Conservation (phyloP, 2,888 invertebrate genomes). For the Terebella lapidaria region DNA sequence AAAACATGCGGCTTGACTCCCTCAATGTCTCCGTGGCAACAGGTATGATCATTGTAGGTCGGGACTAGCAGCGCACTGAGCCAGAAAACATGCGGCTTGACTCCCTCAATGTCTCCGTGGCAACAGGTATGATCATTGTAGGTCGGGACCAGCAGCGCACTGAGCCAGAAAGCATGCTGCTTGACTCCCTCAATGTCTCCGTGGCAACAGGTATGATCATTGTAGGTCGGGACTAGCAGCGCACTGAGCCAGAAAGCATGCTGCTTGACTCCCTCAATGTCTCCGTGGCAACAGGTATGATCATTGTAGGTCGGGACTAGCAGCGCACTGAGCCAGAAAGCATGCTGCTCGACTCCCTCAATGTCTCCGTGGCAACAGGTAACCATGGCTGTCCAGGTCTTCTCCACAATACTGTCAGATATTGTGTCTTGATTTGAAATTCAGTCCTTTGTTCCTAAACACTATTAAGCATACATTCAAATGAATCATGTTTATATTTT, state of each 20-base stretch:
- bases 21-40: no score
- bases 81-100: background rate
- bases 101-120: no score
- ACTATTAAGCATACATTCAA: background rate
- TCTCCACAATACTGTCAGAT: no score
- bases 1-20: background rate
- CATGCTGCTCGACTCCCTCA: background rate
- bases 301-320: background rate
- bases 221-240: background rate
- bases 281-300: no score
- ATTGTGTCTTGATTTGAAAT: no score
- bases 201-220: no score
- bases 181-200: no score
- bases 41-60: background rate
- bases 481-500: background rate
- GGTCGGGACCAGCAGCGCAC: background rate
- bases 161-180: background rate
- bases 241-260: background rate
- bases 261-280: no score
- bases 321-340: background rate
- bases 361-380: background rate
- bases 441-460: background rate
- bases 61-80: background rate
- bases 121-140: background rate
- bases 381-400: no score